Base-by-base conservation (phyloP, 1,140 invertebrate species). In the Aphelenchoides besseyi region DNA sequence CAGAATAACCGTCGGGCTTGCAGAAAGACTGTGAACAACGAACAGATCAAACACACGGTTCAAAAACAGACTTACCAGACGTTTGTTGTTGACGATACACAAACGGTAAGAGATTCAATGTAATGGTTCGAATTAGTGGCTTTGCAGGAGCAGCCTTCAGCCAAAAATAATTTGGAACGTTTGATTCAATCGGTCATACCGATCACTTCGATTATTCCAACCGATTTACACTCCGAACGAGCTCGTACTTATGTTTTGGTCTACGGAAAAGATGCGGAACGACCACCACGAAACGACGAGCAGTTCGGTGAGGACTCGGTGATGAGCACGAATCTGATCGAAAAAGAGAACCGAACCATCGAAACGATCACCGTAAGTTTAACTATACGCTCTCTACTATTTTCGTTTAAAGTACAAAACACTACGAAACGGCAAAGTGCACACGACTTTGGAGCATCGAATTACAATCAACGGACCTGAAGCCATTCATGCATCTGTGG, bases 401-500 rank as follows among this genome's bases (percentile, higher is more conserved):
- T 48, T 48, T 23, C 23, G 12, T 48, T 48, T 48, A 23, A 12
- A 48, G 41, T 96, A 97, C 86, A 95, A 97, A 89, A 95, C 92
- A 74, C 94, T 96, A 87, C 89, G 91, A 76, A 93, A 96, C 86
- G 94, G 94, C 63, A 90, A 95, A 29, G 91, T 96, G 61, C 94
- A 97, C 85, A 97, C 94, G 5, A 88, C 93, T 74, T 91, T 97
- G 52, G 94, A 97, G 81, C 93, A 97, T 86, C 96, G 96, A 86
- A 95, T 97, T 83, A 96, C 94, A 28, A 95, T 97, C 85, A 92
- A 96, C 85, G 93, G 92, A 23, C 93, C 93, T 16, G 93, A 95
- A 88, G 92, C 96, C 77, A 94, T 97, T 88, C 94, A 97, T 87
- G 94, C 97, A 85, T 89, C 90, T 66, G 84, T 85, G 71, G 75